Evolutionary conservation across 2,888 invertebrate species (phyloP).

Genomic region (Agriopis aurantiaria): DNA sequence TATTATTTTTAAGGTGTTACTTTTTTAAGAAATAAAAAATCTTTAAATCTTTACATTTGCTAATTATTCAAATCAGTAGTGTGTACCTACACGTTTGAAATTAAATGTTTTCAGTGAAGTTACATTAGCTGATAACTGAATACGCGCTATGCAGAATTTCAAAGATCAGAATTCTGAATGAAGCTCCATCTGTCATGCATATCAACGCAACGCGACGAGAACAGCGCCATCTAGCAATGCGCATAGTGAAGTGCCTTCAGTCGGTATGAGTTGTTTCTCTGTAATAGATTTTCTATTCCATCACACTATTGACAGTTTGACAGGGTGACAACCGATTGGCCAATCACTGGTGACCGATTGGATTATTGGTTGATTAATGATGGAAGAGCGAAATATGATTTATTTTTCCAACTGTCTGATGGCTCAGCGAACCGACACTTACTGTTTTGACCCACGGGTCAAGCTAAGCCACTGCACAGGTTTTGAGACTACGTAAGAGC

Average conservation of each 20-base stretch:
- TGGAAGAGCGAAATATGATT: constrained; percentile 17
- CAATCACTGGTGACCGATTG: constrained; percentile 28
- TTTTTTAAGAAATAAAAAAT: no score
- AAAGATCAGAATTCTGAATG: no score
- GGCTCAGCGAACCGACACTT: constrained; percentile 11
- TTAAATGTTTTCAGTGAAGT: no score
- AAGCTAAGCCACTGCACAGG: neutral
- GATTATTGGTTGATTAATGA: constrained; percentile 33
- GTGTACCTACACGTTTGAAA: neutral
- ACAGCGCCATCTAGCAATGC: no score
- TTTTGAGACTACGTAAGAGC: neutral
- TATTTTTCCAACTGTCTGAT: constrained; percentile 9
- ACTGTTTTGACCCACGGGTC: constrained; percentile 8
- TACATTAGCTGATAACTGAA: no score
- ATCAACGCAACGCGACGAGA: no score
- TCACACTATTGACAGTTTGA: constrained; percentile 48
- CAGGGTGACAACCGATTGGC: constrained; percentile 35
- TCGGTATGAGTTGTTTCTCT: neutral
- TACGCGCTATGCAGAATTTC: no score
- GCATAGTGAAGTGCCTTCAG: no score
- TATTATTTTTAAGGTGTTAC: no score
- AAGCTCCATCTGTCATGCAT: no score
- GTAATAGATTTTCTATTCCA: constrained; percentile 5
- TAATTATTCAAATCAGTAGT: no score
- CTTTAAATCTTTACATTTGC: no score